Evolutionary conservation across 2,797 vertebrate genomes (phyloP), one percentile per base, ranked within the genome.

Genomic region (Clarias platycephalus): DNA sequence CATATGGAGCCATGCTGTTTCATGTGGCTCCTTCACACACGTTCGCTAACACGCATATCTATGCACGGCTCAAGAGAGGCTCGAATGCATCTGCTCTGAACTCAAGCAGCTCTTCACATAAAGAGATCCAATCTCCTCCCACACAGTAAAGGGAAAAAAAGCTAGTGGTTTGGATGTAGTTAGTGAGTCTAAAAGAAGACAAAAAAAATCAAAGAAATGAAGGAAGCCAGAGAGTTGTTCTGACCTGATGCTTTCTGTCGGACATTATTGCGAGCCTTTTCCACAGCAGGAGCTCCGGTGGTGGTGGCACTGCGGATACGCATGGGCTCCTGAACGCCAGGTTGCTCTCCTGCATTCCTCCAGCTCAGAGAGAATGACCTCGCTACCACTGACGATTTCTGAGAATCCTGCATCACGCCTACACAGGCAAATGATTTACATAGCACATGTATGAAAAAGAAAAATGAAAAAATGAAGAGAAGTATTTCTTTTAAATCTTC

Each of bases 311-410:
- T 98, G 89, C 98, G 95, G 87, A 97, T 96, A 86, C 98, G 95
- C 98, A 99, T 98, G 0, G 97, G 98, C 88, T 99, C 97, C 71
- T 95, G 95, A 85, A 93, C 89, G 37, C 90, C 92, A 1, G 89
- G 86, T 71, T 92, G 91, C 64, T 98, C 97, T 24, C 95, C 96
- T 31, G 98, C 96, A 90, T 95, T 97, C 83, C 95, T 96, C 98
- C 97, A 98, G 89, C 97, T 99, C 86, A 99, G 92, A 40, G 98
- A 99, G 93, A 99, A 99, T 7, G 97, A 97, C 31, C 97, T 96
- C 2, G 96, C 95, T n/a, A 97, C 96, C 0, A 95, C 93, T 68
- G 95, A 92, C 44, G 95, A 93, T 90, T 97, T 98, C 88, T 97
- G 97, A 87, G 95, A 93, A 90, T 98, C 97, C 77, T 94, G 93